These are phyloP conservation scores for Saturnia japonica DNA, from an alignment of 2,888 invertebrate genomes.

Conservation along the genomic window DNA sequence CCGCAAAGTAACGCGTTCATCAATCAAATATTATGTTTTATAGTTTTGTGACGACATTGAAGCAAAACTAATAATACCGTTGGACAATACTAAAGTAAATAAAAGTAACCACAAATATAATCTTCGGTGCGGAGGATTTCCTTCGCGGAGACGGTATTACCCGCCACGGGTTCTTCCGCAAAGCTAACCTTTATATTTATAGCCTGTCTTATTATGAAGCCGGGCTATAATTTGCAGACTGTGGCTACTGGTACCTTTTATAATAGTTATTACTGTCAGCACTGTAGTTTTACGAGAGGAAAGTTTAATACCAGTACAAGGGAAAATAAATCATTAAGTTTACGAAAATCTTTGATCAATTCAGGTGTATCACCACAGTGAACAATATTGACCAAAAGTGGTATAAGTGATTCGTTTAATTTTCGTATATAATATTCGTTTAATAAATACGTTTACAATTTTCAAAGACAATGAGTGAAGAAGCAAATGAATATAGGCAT, in stretches of 20 bases:
- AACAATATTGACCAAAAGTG: too few species aligned
- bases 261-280: conserved; percentile 36
- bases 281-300: conserved; percentile 27
- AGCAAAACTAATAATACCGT: not conserved
- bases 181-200: conserved; percentile 58
- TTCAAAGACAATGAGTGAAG: too few species aligned
- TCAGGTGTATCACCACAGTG: not conserved
- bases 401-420: too few species aligned
- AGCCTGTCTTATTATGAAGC: conserved; percentile 53
- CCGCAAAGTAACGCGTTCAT: too few species aligned
- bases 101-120: conserved; percentile 24
- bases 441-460: too few species aligned
- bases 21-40: not conserved
- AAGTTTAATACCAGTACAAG: not conserved
- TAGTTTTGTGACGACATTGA: not conserved
- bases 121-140: conserved; percentile 12
- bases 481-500: too few species aligned
- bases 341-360: not conserved
- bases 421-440: too few species aligned
- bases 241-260: conserved; percentile 38
- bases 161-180: conserved; percentile 29
- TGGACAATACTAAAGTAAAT: not conserved
- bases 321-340: not conserved
- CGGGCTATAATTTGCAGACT: conserved; percentile 41
- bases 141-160: conserved; percentile 28